These are phyloP conservation scores for Aquatica leii DNA, from an alignment of 2,888 invertebrate genomes.

Conservation along the genomic window DNA sequence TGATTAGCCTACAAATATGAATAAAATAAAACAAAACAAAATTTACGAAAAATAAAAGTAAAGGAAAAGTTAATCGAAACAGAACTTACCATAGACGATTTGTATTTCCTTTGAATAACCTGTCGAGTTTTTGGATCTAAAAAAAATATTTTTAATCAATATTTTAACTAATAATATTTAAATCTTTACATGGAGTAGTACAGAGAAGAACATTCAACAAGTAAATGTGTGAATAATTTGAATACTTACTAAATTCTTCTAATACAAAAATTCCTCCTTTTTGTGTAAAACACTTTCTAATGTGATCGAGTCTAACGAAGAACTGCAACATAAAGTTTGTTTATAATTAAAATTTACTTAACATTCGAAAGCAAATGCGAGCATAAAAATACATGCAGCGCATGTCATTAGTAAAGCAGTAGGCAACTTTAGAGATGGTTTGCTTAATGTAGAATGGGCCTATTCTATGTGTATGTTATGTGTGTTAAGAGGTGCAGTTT, in stretches of 20 bases:
- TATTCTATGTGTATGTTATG: slow-evolving; percentile 51
- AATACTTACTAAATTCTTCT: slow-evolving; percentile 98
- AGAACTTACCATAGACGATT: slow-evolving; percentile 94
- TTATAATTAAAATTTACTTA: neutral
- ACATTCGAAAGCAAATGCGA: slow-evolving; percentile 22
- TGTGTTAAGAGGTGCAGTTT: slow-evolving; percentile 43
- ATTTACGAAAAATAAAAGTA: slow-evolving; percentile 16
- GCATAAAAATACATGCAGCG: slow-evolving; percentile 43
- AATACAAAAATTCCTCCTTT: slow-evolving; percentile 99
- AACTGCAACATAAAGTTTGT: slow-evolving; percentile 79
- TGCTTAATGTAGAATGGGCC: slow-evolving; percentile 59
- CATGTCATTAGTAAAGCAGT: slow-evolving; percentile 57
- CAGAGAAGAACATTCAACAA: no score
- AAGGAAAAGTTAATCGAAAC: slow-evolving; percentile 4
- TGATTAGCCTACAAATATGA: slow-evolving; percentile 75
- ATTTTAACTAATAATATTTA: neutral
- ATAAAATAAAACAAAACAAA: slow-evolving; percentile 46
- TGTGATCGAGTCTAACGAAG: slow-evolving; percentile 98
- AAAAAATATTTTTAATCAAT: slow-evolving; percentile 56
- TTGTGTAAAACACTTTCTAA: slow-evolving; percentile 99
- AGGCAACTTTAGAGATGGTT: slow-evolving; percentile 69
- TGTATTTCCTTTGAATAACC: slow-evolving; percentile 95
- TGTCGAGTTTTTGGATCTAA: slow-evolving; percentile 97
- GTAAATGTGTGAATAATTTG: no score
- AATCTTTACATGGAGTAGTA: no score